Base-by-base conservation (phyloP, 1,140 invertebrate species). In the Physella acuta region DNA sequence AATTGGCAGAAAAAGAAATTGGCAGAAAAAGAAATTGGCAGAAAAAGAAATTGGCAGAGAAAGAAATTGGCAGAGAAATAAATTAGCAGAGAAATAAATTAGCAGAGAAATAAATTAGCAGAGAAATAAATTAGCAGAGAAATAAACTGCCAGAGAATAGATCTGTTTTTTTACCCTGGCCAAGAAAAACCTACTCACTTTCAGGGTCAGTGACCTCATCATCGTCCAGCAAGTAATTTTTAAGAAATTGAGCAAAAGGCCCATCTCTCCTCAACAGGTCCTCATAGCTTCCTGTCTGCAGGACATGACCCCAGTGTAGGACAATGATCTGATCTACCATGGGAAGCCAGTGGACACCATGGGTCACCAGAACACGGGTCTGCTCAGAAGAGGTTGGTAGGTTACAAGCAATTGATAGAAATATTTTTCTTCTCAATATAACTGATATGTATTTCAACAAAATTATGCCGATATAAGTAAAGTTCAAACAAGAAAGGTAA, bases 361-460 rank as follows among this genome's bases (percentile, higher is more conserved):
- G 83, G 5, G 85, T 86, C 0, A 84, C 84, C 24, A 86, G 69
- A 62, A 86, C 66, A n/a, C 84, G 71, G 2, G 80, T 82, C 77
- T 81, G 58, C 14, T 65, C 68, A n/a, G n/a, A n/a, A n/a, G n/a
- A n/a, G n/a, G n/a, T n/a, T n/a, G n/a, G n/a, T n/a, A n/a, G n/a
- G n/a, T n/a, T n/a, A n/a, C n/a, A n/a, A n/a, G n/a, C n/a, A n/a
- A n/a, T n/a, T n/a, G n/a, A n/a, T n/a, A n/a, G n/a, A n/a, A n/a
- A n/a, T n/a, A n/a, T n/a, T n/a, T n/a, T n/a, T n/a, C n/a, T n/a
- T n/a, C n/a, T n/a, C n/a, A n/a, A n/a, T n/a, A n/a, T n/a, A n/a
- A n/a, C n/a, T n/a, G n/a, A n/a, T n/a, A n/a, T n/a, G n/a, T n/a
- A n/a, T n/a, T n/a, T n/a, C n/a, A n/a, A n/a, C n/a, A n/a, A n/a